These are phyloP conservation scores for Thalassarche chlororhynchos DNA, from an alignment of 2,113 vertebrate species.

Conservation along the genomic window DNA sequence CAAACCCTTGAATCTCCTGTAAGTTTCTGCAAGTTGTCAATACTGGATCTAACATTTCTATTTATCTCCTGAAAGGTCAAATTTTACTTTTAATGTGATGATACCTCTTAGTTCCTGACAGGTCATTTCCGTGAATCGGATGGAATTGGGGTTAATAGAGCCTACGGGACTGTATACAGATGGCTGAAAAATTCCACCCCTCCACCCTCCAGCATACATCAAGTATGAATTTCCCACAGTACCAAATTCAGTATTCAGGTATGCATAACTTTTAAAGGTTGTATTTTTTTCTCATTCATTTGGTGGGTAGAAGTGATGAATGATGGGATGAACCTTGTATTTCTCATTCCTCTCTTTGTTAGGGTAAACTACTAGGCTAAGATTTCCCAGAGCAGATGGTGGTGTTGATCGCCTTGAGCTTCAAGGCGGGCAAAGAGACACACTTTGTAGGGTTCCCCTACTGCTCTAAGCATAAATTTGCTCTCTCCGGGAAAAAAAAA, in stretches of 20 bases:
- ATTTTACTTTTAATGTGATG: constrained; percentile 23
- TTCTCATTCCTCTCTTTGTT: not conserved
- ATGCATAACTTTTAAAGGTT: not conserved
- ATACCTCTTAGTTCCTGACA: not conserved
- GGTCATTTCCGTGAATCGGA: constrained; percentile 1
- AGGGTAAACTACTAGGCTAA: not conserved
- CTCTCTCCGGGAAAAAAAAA: not conserved
- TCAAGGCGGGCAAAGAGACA: not conserved
- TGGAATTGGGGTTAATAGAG: not conserved
- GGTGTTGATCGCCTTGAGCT: not conserved
- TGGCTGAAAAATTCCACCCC: not conserved
- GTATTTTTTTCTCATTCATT: not conserved
- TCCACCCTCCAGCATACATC: not conserved
- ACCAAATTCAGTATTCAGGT: not conserved
- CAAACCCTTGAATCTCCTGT: not conserved
- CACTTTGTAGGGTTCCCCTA: not conserved
- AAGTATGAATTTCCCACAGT: not conserved
- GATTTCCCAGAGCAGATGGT: not conserved
- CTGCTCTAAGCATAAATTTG: not conserved
- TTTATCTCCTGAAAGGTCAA: not conserved
- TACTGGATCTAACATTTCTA: not conserved
- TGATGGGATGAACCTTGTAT: not conserved
- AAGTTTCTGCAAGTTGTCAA: not conserved
- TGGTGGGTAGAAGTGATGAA: not conserved
- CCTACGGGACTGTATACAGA: not conserved